Percentiles rank a stretch among this genome's conserved stretches.
Evolutionary conservation across 2,888 invertebrate genomes (phyloP).

Genomic region (Mythimna pallens): DNA sequence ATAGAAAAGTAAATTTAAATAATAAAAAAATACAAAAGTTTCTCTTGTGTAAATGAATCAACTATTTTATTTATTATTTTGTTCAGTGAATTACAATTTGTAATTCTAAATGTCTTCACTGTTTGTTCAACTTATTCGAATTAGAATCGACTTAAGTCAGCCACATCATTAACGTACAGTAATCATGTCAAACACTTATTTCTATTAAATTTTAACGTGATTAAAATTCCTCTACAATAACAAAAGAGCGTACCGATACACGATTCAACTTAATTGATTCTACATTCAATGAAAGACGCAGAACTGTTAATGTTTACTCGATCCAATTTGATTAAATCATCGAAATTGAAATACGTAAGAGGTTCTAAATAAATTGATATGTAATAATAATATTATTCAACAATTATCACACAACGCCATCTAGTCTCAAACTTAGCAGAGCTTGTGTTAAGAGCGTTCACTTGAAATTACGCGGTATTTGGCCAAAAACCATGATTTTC

Average conservation of each 20-base stretch:
- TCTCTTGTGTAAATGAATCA: too few species aligned
- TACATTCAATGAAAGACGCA: neutral
- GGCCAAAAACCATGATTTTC: too few species aligned
- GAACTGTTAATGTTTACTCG: neutral
- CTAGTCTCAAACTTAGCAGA: too few species aligned
- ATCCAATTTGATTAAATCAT: too few species aligned
- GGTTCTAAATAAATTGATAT: too few species aligned
- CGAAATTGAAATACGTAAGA: too few species aligned
- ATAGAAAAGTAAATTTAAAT: too few species aligned
- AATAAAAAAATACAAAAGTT: too few species aligned
- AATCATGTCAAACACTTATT: neutral
- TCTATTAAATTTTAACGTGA: slow-evolving; percentile 10
- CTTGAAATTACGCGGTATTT: too few species aligned
- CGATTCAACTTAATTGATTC: slow-evolving; percentile 5
- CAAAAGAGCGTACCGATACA: neutral
- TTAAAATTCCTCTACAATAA: slow-evolving; percentile 1
- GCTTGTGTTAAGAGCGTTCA: too few species aligned
- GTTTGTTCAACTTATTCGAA: neutral
- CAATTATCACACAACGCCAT: too few species aligned
- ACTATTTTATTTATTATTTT: neutral
- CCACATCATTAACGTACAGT: neutral
- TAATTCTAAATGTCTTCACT: neutral
- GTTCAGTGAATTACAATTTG: neutral
- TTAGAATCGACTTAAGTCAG: neutral
- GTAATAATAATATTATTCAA: too few species aligned